phyloP scores from a whole-genome alignment of 2,888 invertebrate species.

The Drosophila lutescens region DNA sequence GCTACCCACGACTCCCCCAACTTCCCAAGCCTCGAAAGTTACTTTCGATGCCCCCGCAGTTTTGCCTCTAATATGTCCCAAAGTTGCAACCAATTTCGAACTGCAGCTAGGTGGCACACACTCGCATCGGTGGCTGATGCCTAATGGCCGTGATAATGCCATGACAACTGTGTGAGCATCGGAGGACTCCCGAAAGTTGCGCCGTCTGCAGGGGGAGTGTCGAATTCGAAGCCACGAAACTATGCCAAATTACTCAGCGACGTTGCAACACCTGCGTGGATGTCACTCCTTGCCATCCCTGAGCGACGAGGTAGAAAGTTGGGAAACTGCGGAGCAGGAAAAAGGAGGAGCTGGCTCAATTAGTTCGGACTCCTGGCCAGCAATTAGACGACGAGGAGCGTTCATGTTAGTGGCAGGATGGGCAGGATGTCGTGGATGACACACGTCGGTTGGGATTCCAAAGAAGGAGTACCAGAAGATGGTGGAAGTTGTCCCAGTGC shows the following conservation, averaged over 20 bases:
- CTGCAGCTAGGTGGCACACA: slow-evolving; percentile 15
- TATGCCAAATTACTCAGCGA: slow-evolving; percentile 50
- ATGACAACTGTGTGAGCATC: slow-evolving; percentile 46
- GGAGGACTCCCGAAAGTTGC: slow-evolving; percentile 30
- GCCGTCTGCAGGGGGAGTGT: background rate
- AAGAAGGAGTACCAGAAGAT: background rate
- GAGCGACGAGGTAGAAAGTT: slow-evolving; percentile 3
- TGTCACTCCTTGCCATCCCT: slow-evolving; percentile 7
- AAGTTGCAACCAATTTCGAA: slow-evolving; percentile 31
- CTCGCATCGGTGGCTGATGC: slow-evolving; percentile 22
- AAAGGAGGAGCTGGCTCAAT: slow-evolving; percentile 34
- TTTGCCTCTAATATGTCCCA: slow-evolving; percentile 26
- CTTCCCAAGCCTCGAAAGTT: background rate
- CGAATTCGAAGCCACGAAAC: slow-evolving; percentile 31
- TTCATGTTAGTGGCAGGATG: slow-evolving; percentile 33
- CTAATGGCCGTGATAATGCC: slow-evolving; percentile 51
- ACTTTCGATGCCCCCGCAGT: slow-evolving; percentile 28
- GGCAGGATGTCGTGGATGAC: slow-evolving; percentile 22
- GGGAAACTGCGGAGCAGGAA: slow-evolving; percentile 9
- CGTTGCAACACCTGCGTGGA: slow-evolving; percentile 40
- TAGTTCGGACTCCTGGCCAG: slow-evolving; percentile 47
- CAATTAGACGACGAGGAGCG: slow-evolving; percentile 36
- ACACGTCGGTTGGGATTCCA: background rate
- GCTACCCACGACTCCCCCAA: background rate
- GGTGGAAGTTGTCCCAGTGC: background rate